Evolutionary conservation across 2,113 vertebrate genomes (phyloP).

Genomic region (Phoxinus phoxinus): DNA sequence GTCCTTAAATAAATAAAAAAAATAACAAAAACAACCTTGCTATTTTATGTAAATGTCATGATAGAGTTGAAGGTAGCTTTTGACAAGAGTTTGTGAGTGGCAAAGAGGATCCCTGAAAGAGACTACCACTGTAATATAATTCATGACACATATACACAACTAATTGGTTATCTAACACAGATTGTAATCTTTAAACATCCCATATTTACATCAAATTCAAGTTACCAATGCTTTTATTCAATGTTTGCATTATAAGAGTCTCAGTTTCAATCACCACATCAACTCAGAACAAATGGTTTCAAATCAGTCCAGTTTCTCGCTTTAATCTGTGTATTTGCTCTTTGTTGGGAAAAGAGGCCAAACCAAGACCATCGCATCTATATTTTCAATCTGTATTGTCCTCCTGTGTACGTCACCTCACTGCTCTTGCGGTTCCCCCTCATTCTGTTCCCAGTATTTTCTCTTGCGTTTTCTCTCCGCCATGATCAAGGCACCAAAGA

Average conservation of each 20-base stretch:
- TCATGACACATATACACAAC: background rate
- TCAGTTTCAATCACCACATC: background rate
- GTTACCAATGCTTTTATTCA: background rate
- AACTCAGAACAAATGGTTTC: background rate
- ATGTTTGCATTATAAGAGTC: background rate
- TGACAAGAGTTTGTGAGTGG: background rate
- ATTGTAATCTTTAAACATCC: background rate
- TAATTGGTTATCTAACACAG: background rate
- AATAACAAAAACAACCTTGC: background rate
- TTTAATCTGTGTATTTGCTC: background rate
- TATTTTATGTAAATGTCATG: background rate
- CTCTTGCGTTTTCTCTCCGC: conserved; percentile 74
- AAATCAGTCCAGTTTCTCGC: background rate
- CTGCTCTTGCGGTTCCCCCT: conserved; percentile 41
- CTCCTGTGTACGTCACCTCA: background rate
- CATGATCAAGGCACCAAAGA: conserved; percentile 76
- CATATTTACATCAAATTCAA: background rate
- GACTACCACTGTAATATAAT: background rate
- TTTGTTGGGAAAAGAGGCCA: background rate
- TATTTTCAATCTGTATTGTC: background rate
- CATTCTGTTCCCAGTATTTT: conserved; percentile 62
- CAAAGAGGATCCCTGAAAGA: background rate
- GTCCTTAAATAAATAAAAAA: background rate
- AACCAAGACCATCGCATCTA: background rate
- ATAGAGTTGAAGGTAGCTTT: background rate